Base-by-base conservation (phyloP, 2,888 invertebrate species). In the Prostheceraeus crozeri region DNA sequence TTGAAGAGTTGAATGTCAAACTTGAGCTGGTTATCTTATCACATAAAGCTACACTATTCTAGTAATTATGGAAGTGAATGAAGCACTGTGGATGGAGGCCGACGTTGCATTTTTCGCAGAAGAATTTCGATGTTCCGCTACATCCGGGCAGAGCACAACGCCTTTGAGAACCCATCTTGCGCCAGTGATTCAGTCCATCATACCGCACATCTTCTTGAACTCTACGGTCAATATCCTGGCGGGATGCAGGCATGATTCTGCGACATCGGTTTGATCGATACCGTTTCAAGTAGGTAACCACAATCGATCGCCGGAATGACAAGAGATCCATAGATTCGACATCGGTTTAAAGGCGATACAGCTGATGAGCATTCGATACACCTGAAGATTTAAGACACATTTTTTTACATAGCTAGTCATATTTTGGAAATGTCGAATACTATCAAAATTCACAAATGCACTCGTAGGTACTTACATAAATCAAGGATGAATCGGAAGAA, bases 81-180 rank as follows among this genome's bases (percentile, higher is more conserved):
- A 40, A 40, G n/a, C 40, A 40, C n/a, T 40, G 8, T 8, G n/a
- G 6, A 40, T 40, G 40, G 4, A 40, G 40, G n/a, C 40, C 40
- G 19, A 40, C 40, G 19, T 40, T 40, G 40, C 40, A 40, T n/a
- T 40, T 40, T n/a, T 40, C 16, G 40, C 40, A 40, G n/a, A 16
- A 8, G 40, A 16, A 40, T 8, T 16, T 40, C 4, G 40, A 8
- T 8, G 4, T 40, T 4, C 40, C 40, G 4, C 16, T 4, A n/a
- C 40, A 4, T 16, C 19, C 19, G 6, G 4, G 4, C 4, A n/a
- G 4, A n/a, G 40, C 4, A n/a, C 40, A 40, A n/a, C 40, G 40
- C 40, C 40, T 40, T n/a, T 40, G 40, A 4, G 14, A 16, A 4
- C 8, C 6, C 4, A 8, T 40, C 4, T 4, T 21, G 14, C 16